These are phyloP conservation scores for Mormyrops attenuatus DNA, from an alignment of 2,797 vertebrate genomes.

Conservation along the genomic window DNA sequence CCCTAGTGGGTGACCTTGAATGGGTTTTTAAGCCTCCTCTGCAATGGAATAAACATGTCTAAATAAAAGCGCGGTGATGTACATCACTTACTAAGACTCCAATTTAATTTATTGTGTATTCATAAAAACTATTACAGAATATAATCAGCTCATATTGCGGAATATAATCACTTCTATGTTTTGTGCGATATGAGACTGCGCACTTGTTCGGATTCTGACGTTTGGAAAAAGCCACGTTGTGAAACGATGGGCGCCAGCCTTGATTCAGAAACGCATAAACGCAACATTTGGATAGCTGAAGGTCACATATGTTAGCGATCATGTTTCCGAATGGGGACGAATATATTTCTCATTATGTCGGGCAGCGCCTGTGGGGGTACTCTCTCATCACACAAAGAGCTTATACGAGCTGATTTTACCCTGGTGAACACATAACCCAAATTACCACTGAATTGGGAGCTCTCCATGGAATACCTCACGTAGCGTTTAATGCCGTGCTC, in stretches of 20 bases:
- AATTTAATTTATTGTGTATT: background rate
- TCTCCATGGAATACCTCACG: background rate
- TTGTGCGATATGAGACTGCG: background rate
- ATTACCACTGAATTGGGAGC: background rate
- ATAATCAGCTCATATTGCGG: background rate
- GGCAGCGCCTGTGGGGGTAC: background rate
- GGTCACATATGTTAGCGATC: slow-evolving; percentile 1
- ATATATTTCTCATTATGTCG: slow-evolving; percentile 16
- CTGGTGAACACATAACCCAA: background rate
- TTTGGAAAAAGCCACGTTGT: background rate
- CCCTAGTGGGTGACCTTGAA: slow-evolving; percentile 1
- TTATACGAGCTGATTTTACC: background rate
- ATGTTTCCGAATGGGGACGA: background rate
- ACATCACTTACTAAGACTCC: background rate
- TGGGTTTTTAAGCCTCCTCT: background rate
- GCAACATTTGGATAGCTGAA: background rate
- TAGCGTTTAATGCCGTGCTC: background rate
- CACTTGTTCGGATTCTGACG: background rate
- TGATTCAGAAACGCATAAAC: background rate
- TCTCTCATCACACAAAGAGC: background rate
- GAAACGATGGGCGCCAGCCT: background rate
- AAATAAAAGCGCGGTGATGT: background rate
- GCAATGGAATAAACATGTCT: background rate
- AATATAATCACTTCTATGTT: background rate
- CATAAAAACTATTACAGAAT: background rate